Conservation (phyloP, 2,797 vertebrate species). For the Nothura maculosa region DNA sequence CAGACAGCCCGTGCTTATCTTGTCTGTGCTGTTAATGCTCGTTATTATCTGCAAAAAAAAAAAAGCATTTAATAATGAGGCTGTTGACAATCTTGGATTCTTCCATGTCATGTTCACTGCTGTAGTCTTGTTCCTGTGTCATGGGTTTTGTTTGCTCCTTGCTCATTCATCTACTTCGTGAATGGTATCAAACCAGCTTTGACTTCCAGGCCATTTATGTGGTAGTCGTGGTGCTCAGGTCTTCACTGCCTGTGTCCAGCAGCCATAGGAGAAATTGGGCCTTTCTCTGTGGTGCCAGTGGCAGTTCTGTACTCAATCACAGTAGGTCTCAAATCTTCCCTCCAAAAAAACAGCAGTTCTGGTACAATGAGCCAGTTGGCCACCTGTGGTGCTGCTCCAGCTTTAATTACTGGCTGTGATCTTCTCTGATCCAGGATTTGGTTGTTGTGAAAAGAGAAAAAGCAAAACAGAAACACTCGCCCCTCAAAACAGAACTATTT, state of each 20-base stretch:
- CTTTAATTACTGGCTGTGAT: not conserved
- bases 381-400: accelerated
- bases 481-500: not conserved
- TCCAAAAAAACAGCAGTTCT: accelerated
- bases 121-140: accelerated
- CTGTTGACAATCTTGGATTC: accelerated
- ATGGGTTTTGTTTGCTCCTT: not conserved
- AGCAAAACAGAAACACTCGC: not conserved
- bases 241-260: not conserved
- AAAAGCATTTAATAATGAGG: not conserved
- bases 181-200: accelerated
- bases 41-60: not conserved
- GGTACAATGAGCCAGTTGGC: not conserved
- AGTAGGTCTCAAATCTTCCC: not conserved
- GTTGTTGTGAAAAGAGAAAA: not conserved
- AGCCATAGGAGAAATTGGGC: not conserved
- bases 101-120: accelerated
- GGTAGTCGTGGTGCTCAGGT: not conserved
- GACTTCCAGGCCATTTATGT: accelerated
- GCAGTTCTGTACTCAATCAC: not conserved
- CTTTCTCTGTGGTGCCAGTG: accelerated
- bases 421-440: not conserved
- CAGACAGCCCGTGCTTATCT: not conserved
- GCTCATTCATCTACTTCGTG: accelerated
- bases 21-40: accelerated